These are phyloP conservation scores for Beris chalybata DNA, from an alignment of 2,888 invertebrate genomes.

Conservation along the genomic window DNA sequence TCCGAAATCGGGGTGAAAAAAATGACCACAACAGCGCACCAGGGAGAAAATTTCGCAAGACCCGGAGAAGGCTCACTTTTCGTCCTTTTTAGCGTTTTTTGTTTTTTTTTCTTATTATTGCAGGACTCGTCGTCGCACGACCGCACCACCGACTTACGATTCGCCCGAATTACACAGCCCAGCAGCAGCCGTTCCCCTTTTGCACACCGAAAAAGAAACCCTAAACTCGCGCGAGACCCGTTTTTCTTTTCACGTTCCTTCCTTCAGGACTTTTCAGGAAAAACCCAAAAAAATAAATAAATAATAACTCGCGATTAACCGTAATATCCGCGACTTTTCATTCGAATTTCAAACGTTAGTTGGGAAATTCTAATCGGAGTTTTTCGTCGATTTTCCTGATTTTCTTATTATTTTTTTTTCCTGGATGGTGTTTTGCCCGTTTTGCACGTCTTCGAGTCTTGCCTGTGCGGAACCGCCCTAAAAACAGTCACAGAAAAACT, in stretches of 20 bases:
- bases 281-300: not conserved
- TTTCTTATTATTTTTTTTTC: slow-evolving; percentile 10
- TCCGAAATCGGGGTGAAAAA: no score
- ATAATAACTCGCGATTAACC: not conserved
- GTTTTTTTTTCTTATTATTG: no score
- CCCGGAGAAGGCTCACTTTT: no score
- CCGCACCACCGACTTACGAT: not conserved
- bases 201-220: no score
- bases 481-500: slow-evolving; percentile 57
- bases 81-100: no score
- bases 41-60: no score
- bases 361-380: not conserved
- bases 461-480: slow-evolving; percentile 58
- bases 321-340: not conserved
- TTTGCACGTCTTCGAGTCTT: slow-evolving; percentile 48
- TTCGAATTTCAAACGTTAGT: not conserved
- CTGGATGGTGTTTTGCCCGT: slow-evolving; percentile 37
- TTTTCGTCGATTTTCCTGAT: not conserved
- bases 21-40: no score
- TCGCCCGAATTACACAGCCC: slow-evolving; percentile 17
- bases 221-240: not conserved
- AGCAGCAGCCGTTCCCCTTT: slow-evolving; percentile 2
- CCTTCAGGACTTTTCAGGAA: slow-evolving; percentile 5
- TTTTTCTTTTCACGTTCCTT: slow-evolving; percentile 1
- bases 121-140: not conserved